Evolutionary conservation across 1,140 invertebrate genomes (phyloP).

Genomic region (Drosophila triauraria): DNA sequence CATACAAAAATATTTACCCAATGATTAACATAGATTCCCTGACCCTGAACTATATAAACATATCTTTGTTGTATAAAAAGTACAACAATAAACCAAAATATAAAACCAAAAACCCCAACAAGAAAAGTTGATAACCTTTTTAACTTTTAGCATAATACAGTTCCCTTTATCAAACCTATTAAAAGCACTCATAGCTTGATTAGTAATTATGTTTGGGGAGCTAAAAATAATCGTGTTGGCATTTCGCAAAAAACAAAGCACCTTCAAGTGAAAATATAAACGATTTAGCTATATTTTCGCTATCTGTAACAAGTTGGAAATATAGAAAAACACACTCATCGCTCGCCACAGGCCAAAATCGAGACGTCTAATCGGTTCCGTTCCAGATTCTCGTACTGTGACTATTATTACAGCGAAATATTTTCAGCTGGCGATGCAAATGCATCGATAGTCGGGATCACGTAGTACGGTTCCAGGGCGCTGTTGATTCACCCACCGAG

Average conservation of each 20-base stretch:
- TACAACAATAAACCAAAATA: not conserved
- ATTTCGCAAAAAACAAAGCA: too few species aligned
- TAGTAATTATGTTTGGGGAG: not conserved
- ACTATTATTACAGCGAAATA: slow-evolving; percentile 42
- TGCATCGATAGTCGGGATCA: slow-evolving; percentile 36
- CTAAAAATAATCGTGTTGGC: too few species aligned
- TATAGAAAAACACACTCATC: slow-evolving; percentile 21
- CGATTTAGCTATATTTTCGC: not conserved
- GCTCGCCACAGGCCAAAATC: slow-evolving; percentile 24
- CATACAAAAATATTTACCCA: not conserved
- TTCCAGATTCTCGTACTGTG: slow-evolving; percentile 48
- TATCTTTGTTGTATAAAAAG: too few species aligned
- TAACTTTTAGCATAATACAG: too few species aligned
- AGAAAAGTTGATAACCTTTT: too few species aligned
- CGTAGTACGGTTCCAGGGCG: slow-evolving; percentile 18
- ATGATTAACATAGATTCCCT: not conserved
- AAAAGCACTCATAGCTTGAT: not conserved
- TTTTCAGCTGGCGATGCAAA: slow-evolving; percentile 28
- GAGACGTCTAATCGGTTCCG: slow-evolving; percentile 46
- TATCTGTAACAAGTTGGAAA: not conserved
- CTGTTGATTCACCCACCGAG: slow-evolving; percentile 45
- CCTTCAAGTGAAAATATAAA: too few species aligned
- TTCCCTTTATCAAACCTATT: not conserved
- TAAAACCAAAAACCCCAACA: too few species aligned
- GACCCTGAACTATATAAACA: not conserved